These are phyloP conservation scores for Phaethornis superciliosus DNA, from an alignment of 2,113 vertebrate species.

Conservation along the genomic window DNA sequence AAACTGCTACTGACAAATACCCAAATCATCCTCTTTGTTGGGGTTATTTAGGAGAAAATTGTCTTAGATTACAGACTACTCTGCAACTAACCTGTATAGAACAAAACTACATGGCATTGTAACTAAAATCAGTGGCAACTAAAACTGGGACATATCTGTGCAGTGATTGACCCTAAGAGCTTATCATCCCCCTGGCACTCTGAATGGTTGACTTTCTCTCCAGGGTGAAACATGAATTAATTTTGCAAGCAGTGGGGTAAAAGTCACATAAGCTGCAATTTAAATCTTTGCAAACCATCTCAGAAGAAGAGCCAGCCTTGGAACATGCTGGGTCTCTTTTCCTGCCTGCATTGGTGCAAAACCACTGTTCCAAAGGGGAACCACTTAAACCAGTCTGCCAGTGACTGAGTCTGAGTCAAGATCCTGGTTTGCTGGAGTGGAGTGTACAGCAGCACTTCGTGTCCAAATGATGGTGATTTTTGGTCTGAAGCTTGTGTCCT, in stretches of 20 bases:
- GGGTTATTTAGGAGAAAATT: neutral
- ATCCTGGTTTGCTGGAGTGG: neutral
- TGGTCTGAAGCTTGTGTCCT: neutral
- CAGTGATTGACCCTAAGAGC: conserved; percentile 21
- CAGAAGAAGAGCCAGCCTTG: neutral
- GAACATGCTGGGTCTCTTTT: neutral
- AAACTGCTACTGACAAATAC: neutral
- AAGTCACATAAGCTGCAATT: conserved; percentile 20
- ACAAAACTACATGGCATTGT: neutral
- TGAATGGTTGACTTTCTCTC: neutral
- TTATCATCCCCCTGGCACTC: conserved; percentile 22
- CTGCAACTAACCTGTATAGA: neutral
- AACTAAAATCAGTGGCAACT: neutral
- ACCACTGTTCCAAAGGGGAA: neutral
- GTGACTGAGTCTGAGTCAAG: neutral
- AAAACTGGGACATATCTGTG: conserved; percentile 19
- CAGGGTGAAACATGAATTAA: conserved; percentile 39
- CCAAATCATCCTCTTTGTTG: neutral
- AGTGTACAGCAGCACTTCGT: neutral
- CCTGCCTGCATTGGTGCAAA: neutral
- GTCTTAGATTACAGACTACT: neutral
- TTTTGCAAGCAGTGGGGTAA: conserved; percentile 32
- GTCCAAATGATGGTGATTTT: neutral
- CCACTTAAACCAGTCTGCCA: neutral
- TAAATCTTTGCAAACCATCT: conserved; percentile 15